Evolutionary conservation across 2,113 vertebrate species (phyloP), one percentile per base, ranked within the genome.

Genomic region (Pedionomus torquatus): DNA sequence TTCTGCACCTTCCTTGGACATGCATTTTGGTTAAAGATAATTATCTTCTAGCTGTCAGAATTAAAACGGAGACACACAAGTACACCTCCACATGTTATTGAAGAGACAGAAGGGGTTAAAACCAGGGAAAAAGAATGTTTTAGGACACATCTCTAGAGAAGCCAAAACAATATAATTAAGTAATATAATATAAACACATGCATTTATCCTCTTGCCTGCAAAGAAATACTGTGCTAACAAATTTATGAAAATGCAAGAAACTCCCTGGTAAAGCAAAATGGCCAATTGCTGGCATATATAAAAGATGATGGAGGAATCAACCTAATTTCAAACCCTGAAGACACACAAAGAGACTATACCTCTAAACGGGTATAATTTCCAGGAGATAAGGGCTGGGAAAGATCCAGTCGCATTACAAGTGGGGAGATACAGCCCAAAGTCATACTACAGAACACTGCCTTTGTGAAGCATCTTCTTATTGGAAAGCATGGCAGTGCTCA

Each of bases 1-100:
- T n/a, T n/a, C 60, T 78, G 12, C 1, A 3, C 12, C 26, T 55
- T 25, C 11, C 48, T 70, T 86, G 28, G 16, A 58, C 0, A 0
- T 4, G 16, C 3, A 35, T 77, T 86, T 80, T 13, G 9, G 3
- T 79, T 44, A 43, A 69, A 77, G 13, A 66, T 74, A 55, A 70
- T 58, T 17, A 70, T 37, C 30, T 74, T 89, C 55, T 28, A 46
- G 21, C 24, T 51, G 25, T 78, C 30, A 71, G 46, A 84, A 74
- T 61, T 68, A 71, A 81, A 83, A 64, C n/a, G 31, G 12, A 72
- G 15, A 71, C 11, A 46, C 0, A 0, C 7, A 63, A 58, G 4
- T 17, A 44, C 35, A 5, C 3, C 3, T 79, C 26, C 4, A 25
- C 4, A n/a, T 3, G 24, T 26, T 54, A 37, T 2, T 43, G 8